Base-by-base conservation (phyloP, 2,888 invertebrate species). In the Acanthoscelides obtectus region DNA sequence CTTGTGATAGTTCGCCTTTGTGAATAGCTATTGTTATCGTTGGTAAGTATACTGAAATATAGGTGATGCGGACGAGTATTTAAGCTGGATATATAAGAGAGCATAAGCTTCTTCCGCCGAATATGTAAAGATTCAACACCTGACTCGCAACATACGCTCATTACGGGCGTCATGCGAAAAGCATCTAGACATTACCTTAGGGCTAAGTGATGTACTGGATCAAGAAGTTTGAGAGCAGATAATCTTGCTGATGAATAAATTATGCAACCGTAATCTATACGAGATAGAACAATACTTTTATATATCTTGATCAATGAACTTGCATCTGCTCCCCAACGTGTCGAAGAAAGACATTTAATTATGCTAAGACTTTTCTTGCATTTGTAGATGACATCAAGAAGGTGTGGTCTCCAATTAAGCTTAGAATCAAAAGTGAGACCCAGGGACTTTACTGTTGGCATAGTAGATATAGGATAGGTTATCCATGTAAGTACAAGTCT, bases 271-370 rank as follows among this genome's bases (percentile, higher is more conserved):
- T 72, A 70, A n/a, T 72, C 72, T 6, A 72, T 64, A 66, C 21
- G 66, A 2, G 67, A 65, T 4, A 65, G 66, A 3, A 72, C 27
- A 20, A 72, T 21, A 4, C 68, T 3, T 22, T 70, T 27, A 19
- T 68, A 72, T 12, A 69, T 45, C 8, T 20, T 22, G 4, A 72
- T 64, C 8, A 72, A 25, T 8, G 66, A 27, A 12, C 70, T 25
- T 21, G 20, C 25, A 66, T 72, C 69, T 0, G 72, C 66, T 19
- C 72, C 72, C 70, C 69, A 72, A 22, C 68, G 66, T n/a, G 66
- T 69, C 19, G 25, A 27, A 6, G 45, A 45, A 6, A 70, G 4
- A 22, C 65, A 22, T 68, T 69, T 66, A 2, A 70, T 20, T 2
- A 72, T 45, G 27, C 70, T 68, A 19, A 70, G 22, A 5, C 70